phyloP scores from a whole-genome alignment of 2,797 vertebrate species.

The Gouania willdenowi region DNA sequence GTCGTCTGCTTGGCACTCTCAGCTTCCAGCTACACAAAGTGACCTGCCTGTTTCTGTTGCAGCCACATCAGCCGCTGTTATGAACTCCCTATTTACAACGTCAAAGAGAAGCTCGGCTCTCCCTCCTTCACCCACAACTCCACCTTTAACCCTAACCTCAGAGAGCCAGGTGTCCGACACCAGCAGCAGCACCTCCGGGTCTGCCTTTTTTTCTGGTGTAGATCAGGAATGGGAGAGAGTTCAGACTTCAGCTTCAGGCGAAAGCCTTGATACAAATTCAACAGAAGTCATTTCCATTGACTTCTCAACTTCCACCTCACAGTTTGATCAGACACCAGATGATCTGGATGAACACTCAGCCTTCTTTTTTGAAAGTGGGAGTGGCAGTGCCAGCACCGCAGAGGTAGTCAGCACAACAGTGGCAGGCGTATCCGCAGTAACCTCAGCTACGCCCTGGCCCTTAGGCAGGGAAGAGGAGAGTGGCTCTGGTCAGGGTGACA shows the following conservation, averaged over 20 bases:
- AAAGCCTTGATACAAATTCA: conserved; percentile 51
- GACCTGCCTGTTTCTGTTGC: conserved; percentile 75
- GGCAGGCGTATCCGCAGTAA: conserved; percentile 6
- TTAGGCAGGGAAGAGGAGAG: conserved; percentile 86
- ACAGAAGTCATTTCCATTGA: conserved; percentile 21
- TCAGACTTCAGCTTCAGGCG: conserved; percentile 75
- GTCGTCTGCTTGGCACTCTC: conserved; percentile 46
- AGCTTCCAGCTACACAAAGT: conserved; percentile 59
- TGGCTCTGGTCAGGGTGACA: conserved; percentile 87
- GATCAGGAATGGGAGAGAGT: conserved; percentile 77
- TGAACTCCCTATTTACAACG: conserved; percentile 57
- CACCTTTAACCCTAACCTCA: conserved; percentile 65
- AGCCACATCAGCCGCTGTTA: conserved; percentile 55
- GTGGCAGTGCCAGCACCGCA: conserved; percentile 43
- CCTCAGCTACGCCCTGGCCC: conserved; percentile 65
- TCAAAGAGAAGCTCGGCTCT: conserved; percentile 58
- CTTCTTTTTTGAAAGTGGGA: conserved; percentile 75
- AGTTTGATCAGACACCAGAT: conserved; percentile 39
- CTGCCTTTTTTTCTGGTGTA: conserved; percentile 70
- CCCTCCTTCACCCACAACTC: conserved; percentile 61
- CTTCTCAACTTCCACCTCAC: conserved; percentile 13
- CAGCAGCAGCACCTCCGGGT: conserved; percentile 84
- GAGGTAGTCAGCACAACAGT: conserved; percentile 28
- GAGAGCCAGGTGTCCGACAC: conserved; percentile 64
- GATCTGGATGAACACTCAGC: conserved; percentile 61